phyloP scores from a whole-genome alignment of 2,113 vertebrate species.

The Alaudala cheleensis region DNA sequence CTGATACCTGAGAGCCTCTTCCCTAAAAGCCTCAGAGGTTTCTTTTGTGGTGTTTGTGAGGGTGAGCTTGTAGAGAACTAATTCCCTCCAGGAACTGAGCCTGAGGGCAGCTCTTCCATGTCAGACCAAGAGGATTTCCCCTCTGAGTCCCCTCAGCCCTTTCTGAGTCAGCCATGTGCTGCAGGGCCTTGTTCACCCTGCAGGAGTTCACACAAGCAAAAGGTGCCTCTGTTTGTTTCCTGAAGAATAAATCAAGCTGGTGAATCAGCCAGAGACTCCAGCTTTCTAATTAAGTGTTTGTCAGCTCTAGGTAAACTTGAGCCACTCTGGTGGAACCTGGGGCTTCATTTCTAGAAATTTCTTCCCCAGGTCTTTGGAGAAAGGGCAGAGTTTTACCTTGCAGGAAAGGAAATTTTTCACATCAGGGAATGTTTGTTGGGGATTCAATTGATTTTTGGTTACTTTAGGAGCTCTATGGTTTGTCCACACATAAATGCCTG shows the following conservation, averaged over 20 bases:
- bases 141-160: background rate
- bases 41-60: background rate
- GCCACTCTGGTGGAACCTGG: background rate
- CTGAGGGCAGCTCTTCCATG: background rate
- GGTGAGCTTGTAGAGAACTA: background rate
- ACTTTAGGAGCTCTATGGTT: background rate
- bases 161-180: conserved; percentile 3
- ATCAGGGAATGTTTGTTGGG: background rate
- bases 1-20: background rate
- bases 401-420: background rate
- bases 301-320: background rate
- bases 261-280: conserved; percentile 22
- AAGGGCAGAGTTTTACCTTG: background rate
- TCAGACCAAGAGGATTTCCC: conserved; percentile 9
- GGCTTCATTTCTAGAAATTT: background rate
- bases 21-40: conserved; percentile 10
- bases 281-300: conserved; percentile 34
- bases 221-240: conserved; percentile 4
- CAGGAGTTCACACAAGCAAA: background rate
- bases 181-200: background rate
- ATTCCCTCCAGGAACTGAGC: conserved; percentile 28
- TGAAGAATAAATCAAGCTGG: background rate
- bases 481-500: background rate
- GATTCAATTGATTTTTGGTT: background rate
- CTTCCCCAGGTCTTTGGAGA: background rate